Evolutionary conservation across 2,797 vertebrate species (phyloP).

Genomic region (Periophthalmus magnuspinnatus): DNA sequence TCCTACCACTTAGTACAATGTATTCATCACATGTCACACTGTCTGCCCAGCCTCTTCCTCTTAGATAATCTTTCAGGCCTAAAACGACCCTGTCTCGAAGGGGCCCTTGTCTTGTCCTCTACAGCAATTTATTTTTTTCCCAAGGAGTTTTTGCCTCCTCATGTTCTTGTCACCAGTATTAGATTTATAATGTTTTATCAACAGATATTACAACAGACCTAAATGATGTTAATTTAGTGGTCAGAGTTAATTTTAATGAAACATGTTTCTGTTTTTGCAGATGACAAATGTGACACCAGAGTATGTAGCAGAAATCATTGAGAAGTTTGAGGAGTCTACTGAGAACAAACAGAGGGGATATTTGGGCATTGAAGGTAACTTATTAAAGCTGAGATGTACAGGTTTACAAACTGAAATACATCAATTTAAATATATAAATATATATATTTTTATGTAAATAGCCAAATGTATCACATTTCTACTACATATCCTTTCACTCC

Average conservation of each 20-base stretch:
- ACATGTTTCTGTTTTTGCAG: slow-evolving; percentile 61
- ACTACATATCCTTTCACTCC: background rate
- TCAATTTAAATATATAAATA: background rate
- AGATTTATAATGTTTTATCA: slow-evolving; percentile 33
- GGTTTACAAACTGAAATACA: background rate
- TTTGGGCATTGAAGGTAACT: slow-evolving; percentile 93
- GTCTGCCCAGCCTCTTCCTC: slow-evolving; percentile 35
- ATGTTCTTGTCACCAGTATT: slow-evolving; percentile 7
- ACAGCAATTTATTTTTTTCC: slow-evolving; percentile 15
- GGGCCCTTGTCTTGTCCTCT: slow-evolving; percentile 21
- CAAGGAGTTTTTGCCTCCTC: slow-evolving; percentile 15
- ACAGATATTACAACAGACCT: background rate
- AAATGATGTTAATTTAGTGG: background rate
- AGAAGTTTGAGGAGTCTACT: slow-evolving; percentile 92
- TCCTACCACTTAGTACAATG: slow-evolving; percentile 11
- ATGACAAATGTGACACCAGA: slow-evolving; percentile 90
- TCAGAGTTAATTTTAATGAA: background rate
- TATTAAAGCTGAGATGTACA: background rate
- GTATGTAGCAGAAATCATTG: slow-evolving; percentile 88
- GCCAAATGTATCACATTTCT: too few species aligned
- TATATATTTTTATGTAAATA: background rate
- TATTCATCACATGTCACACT: slow-evolving; percentile 33
- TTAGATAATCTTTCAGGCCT: slow-evolving; percentile 41
- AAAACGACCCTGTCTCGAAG: slow-evolving; percentile 46
- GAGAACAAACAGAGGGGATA: slow-evolving; percentile 90